phyloP scores from a whole-genome alignment of 1,140 invertebrate species.

The Pectinophora gossypiella region DNA sequence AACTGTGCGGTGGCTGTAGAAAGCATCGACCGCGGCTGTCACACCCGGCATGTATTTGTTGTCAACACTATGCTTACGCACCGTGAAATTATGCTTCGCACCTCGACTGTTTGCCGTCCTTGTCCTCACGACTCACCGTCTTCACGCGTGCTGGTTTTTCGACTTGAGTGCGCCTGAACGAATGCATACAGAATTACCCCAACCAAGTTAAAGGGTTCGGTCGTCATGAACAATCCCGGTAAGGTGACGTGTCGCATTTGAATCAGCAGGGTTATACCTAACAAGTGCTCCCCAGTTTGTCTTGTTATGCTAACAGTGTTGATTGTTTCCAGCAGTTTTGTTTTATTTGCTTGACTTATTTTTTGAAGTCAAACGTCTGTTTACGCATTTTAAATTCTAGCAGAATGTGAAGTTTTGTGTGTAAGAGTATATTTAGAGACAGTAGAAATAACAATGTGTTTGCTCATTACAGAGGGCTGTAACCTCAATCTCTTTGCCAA shows the following conservation, averaged over 20 bases:
- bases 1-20: constrained; percentile 3
- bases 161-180: constrained; percentile 37
- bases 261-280: constrained; percentile 25
- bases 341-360: constrained; percentile 15
- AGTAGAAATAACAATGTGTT: constrained; percentile 16
- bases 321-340: constrained; percentile 27
- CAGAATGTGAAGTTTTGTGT: background rate
- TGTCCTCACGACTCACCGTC: constrained; percentile 26
- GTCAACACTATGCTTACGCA: constrained; percentile 20
- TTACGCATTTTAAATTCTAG: background rate
- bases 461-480: constrained; percentile 16
- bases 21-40: constrained; percentile 12
- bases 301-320: constrained; percentile 31
- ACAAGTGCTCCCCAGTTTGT: constrained; percentile 30
- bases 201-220: constrained; percentile 17
- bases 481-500: constrained; percentile 34
- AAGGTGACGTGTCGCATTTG: constrained; percentile 2
- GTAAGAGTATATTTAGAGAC: background rate
- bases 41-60: constrained; percentile 16
- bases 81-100: constrained; percentile 44
- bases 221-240: constrained; percentile 11
- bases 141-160: constrained; percentile 46
- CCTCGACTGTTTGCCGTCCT: constrained; percentile 28
- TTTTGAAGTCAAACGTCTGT: background rate
- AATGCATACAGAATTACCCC: constrained; percentile 31